Base-by-base conservation (phyloP, 2,113 vertebrate genomes). In the Esox niger region DNA sequence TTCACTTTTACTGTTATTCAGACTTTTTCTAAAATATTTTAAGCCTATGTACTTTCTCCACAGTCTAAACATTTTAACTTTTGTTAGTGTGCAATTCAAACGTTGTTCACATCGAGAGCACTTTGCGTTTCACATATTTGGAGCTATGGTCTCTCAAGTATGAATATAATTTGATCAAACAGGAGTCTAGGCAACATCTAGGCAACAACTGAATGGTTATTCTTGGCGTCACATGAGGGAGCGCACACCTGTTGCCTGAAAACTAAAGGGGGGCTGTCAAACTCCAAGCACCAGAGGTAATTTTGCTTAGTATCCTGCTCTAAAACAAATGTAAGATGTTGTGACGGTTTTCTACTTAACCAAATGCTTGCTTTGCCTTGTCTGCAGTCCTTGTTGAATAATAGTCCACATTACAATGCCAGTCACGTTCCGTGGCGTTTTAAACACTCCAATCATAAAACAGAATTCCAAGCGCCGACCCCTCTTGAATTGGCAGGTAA, bases 241-340 rank as follows among this genome's bases (percentile, higher is more conserved):
- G 29, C 15, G 46, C 64, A 13, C 82, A 81, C 82, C 81, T 86
- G 84, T 79, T 84, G 86, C 72, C 80, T 76, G 67, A 78, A 78
- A 80, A 79, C 82, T 74, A 76, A 79, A 80, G 81, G 77, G 78
- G 80, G 64, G 74, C 75, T 82, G 80, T 82, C 38, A 64, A 26
- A 64, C n/a, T 20, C 35, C 62, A 64, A 20, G 25, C 26, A n/a
- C n/a, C n/a, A n/a, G n/a, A n/a, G n/a, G n/a, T n/a, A n/a, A n/a
- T n/a, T n/a, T n/a, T n/a, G n/a, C n/a, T n/a, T n/a, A n/a, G n/a
- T n/a, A 46, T 25, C 6, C 47, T 52, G 21, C 47, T 52, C 59
- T 35, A 10, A 35, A 35, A 35, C 59, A 61, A 23, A 61, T 21
- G 20, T 35, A n/a, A n/a, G 21, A 23, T 15, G 29, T 30, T n/a